Evolutionary conservation across 2,797 vertebrate species (phyloP).

Genomic region (Trematomus bernacchii): DNA sequence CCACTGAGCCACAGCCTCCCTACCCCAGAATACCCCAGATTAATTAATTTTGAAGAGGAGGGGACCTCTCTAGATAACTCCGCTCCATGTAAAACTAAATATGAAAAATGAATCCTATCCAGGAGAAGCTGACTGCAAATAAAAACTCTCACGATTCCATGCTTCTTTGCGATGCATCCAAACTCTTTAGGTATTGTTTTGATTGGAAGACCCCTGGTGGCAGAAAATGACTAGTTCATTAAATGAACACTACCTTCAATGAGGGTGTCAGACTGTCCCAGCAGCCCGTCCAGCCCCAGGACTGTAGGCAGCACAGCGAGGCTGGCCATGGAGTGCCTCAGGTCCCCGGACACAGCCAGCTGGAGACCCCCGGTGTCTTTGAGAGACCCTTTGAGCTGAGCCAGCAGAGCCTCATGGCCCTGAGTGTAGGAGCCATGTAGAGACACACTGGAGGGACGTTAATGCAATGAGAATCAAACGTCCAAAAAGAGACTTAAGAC

Average conservation of each 20-base stretch:
- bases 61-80: too few relatives aligned
- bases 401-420: conserved; percentile 67
- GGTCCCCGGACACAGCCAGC: conserved; percentile 79
- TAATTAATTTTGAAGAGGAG: too few relatives aligned
- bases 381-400: conserved; percentile 77
- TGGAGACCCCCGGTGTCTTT: conserved; percentile 65
- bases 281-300: conserved; percentile 77
- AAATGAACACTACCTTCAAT: conserved; percentile 76
- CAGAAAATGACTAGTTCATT: too few relatives aligned
- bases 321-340: conserved; percentile 80
- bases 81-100: too few relatives aligned
- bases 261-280: conserved; percentile 76
- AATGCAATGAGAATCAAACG: neutral
- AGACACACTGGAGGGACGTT: conserved; percentile 71
- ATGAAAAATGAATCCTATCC: too few relatives aligned
- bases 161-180: too few relatives aligned
- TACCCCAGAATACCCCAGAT: too few relatives aligned
- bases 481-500: neutral
- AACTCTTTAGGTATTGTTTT: too few relatives aligned
- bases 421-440: conserved; percentile 79
- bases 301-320: conserved; percentile 76
- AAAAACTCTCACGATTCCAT: too few relatives aligned
- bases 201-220: too few relatives aligned
- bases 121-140: too few relatives aligned
- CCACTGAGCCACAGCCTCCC: too few relatives aligned